Conservation (phyloP, 2,888 invertebrate genomes). For the Thysanoteuthis rhombus region DNA sequence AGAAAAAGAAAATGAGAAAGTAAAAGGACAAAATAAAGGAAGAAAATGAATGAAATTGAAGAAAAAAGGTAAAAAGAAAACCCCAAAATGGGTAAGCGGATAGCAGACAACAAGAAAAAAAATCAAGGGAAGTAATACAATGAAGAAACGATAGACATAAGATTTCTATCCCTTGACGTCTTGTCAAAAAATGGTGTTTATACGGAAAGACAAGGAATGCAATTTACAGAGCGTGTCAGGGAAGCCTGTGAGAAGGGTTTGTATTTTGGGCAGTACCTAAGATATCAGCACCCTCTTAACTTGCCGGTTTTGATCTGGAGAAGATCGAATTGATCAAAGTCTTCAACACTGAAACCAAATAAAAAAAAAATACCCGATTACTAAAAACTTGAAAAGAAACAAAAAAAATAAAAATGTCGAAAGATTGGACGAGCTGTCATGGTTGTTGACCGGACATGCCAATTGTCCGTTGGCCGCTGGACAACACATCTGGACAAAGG, state of each 20-base stretch:
- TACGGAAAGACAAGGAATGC: neutral
- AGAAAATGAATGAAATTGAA: neutral
- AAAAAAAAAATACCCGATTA: neutral
- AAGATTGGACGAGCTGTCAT: neutral
- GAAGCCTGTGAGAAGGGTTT: neutral
- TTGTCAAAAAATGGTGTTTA: slow-evolving; percentile 12
- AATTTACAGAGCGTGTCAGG: neutral
- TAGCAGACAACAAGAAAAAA: neutral
- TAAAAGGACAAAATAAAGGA: neutral
- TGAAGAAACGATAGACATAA: neutral
- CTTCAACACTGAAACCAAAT: neutral
- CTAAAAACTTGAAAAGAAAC: neutral
- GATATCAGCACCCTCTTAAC: neutral
- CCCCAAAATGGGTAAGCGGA: neutral
- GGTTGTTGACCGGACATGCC: neutral
- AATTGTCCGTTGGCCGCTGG: neutral
- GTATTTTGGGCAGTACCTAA: neutral
- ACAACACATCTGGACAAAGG: neutral
- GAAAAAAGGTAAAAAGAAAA: neutral
- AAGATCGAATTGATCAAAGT: neutral
- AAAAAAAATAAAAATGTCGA: neutral
- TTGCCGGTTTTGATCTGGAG: neutral
- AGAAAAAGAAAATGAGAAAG: neutral
- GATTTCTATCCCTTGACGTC: neutral
- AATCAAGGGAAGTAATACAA: neutral